Evolutionary conservation across 2,113 vertebrate species (phyloP).

Genomic region (Apteryx owenii): DNA sequence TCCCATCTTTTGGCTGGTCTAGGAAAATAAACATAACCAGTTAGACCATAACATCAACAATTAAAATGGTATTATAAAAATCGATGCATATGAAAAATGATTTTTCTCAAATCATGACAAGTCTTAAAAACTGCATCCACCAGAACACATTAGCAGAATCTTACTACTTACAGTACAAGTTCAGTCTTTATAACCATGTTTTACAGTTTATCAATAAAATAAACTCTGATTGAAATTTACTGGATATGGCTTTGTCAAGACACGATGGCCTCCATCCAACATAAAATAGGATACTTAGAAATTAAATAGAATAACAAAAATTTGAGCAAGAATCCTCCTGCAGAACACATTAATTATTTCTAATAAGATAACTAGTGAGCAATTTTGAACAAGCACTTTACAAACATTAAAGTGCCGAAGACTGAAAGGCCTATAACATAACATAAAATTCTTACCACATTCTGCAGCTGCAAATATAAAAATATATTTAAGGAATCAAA

Average conservation of each 20-base stretch:
- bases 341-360: neutral
- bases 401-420: neutral
- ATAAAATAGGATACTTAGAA: neutral
- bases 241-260: neutral
- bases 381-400: neutral
- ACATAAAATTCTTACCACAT: neutral
- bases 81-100: neutral
- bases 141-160: neutral
- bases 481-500: neutral
- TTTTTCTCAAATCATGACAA: neutral
- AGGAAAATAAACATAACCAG: conserved; percentile 16
- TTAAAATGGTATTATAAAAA: neutral
- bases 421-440: neutral
- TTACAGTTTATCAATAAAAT: neutral
- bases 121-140: neutral
- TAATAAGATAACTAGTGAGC: neutral
- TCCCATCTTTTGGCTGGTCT: conserved; percentile 89
- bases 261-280: neutral
- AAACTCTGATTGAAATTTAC: neutral
- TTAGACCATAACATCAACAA: neutral
- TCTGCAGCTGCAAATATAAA: neutral
- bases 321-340: neutral
- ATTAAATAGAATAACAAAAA: neutral
- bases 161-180: neutral
- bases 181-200: neutral